Evolutionary conservation across 2,888 invertebrate species (phyloP), one percentile per base, ranked within the genome.

Genomic region (Temnothorax rugatulus): DNA sequence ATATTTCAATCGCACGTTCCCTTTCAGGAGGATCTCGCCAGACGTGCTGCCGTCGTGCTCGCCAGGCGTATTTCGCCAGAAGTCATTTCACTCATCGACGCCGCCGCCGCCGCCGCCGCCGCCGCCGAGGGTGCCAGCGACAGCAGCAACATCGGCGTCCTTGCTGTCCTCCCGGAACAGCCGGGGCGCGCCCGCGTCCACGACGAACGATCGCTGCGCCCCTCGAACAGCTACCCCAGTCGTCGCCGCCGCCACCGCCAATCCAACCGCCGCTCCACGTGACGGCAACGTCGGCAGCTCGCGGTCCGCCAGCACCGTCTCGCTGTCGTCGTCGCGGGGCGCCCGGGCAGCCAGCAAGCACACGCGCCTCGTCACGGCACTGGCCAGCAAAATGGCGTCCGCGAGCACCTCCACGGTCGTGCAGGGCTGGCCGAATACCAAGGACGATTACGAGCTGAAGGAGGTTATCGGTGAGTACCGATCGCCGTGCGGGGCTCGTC

Each of bases 401-500:
- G 95, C 95, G 93, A 95, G 95, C 93, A 95, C 95, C 90, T 95
- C 95, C 93, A 94, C 95, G 93, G 92, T 94, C 89, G 93, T 93
- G 87, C 95, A 94, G 91, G 95, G 95, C 95, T 99, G 99, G 99
- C 97, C 99, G 89, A 99, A 98, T 95, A 97, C 96, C 93, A 97
- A 98, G 95, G 98, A 98, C 94, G 98, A 98, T 95, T 99, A 99
- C 95, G 98, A 98, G 95, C 95, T 99, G 92, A 97, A 97, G 91
- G 99, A 99, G 95, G 98, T 99, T 93, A 99, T 99, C 94, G 98
- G 98, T 98, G 95, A 96, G 97, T 96, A 89, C 82, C 63, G 50
- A 73, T 50, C 69, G 47, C 44, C 21, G 52, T 41, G 57, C 54
- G 21, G 4, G 15, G 29, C 18, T 81, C 54, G 15, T 29, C 9